Base-by-base conservation (phyloP, 2,797 vertebrate species). In the Hippoglossus hippoglossus region DNA sequence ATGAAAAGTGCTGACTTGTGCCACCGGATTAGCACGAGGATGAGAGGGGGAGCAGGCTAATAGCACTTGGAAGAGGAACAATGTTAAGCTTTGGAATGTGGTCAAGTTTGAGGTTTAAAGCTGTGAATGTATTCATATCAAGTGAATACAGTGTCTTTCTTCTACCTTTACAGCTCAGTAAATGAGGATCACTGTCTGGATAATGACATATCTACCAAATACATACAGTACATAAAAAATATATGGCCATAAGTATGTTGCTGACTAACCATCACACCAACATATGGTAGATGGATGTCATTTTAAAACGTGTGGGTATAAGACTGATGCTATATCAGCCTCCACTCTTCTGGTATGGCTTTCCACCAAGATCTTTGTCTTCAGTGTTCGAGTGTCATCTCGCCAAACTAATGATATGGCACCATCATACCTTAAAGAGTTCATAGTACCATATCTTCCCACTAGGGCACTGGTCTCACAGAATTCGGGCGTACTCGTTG, bases 81-180 rank as follows among this genome's bases (percentile, higher is more conserved):
- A 70, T 77, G 66, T 67, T 64, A 55, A 79, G 78, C 66, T 73
- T 67, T 80, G 65, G 63, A 77, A 79, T 69, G 47, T 78, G 56
- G 67, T 81, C 71, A 64, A 83, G 76, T 64, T 24, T 3, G 51
- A 77, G 60, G 12, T 60, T 83, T 67, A 72, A 36, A 15, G 10
- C 67, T 59, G 31, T 19, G 3, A 50, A 56, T 67, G 44, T 16
- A 36, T 25, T n/a, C 6, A 49, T 49, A 21, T 21, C 47, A 28
- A 4, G 1, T 63, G n/a, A 67, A 59, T 47, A 49, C 28, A 19
- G 28, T 36, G 22, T 28, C 16, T 78, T 16, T 4, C 0, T 15
- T 16, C 60, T 15, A 51, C 34, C 21, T 60, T 46, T 21, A 49
- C n/a, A 12, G 15, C 50, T 9, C 15, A 46, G 15, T 22, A 13